Evolutionary conservation across 2,888 invertebrate species (phyloP).

Genomic region (Apeira syringaria): DNA sequence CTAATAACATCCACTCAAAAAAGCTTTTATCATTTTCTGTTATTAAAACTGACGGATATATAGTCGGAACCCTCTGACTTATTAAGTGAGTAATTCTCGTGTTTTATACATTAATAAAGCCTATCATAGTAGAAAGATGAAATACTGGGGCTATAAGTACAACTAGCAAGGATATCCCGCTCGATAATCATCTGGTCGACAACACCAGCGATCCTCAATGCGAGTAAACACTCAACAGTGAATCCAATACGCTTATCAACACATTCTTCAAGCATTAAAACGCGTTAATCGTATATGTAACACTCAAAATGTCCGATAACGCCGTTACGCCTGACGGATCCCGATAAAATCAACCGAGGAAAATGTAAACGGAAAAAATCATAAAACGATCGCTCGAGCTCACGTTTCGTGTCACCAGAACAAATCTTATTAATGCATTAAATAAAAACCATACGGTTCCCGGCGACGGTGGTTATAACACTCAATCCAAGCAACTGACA

Average conservation of each 20-base stretch:
- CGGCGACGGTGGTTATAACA: constrained; percentile 13
- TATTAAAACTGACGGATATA: no score
- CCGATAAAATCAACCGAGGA: constrained; percentile 18
- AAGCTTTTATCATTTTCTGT: no score
- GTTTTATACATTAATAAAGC: no score
- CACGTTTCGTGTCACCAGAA: constrained; percentile 51
- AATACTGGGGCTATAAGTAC: no score
- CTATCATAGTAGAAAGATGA: no score
- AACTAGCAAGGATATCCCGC: background rate
- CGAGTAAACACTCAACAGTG: constrained; percentile 14
- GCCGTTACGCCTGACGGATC: constrained; percentile 17
- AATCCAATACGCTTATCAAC: constrained; percentile 13
- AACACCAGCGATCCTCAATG: background rate
- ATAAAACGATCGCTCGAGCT: constrained; percentile 6
- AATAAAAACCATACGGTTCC: constrained; percentile 37
- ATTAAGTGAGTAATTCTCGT: no score
- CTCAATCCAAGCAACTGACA: constrained; percentile 20
- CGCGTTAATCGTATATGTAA: constrained; percentile 25
- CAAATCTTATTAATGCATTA: constrained; percentile 42
- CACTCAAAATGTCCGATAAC: constrained; percentile 17
- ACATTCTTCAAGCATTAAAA: constrained; percentile 11
- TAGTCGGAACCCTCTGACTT: no score
- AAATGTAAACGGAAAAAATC: constrained; percentile 13
- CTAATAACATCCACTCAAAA: no score
- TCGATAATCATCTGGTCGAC: background rate